Conservation (phyloP, 2,888 invertebrate species). For the Ormyrus labotus region DNA sequence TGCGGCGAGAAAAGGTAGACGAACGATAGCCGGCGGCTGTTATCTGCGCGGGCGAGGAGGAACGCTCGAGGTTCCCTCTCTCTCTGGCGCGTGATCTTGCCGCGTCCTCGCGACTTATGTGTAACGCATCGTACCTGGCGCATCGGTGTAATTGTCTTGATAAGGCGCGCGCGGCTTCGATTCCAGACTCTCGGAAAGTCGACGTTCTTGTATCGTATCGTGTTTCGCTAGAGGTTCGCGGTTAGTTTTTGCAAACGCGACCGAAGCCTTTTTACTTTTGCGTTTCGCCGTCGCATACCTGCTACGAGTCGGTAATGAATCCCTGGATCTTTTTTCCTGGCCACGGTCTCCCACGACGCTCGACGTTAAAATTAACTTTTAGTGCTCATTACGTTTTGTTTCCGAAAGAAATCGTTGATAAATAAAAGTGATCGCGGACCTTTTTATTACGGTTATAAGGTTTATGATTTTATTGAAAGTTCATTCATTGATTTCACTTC, state of each 20-base stretch:
- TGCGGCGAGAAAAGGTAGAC: conserved; percentile 63
- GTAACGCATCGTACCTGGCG: too few relatives aligned
- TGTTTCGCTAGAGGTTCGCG: too few relatives aligned
- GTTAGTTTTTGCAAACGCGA: background rate
- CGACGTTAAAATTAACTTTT: conserved; percentile 20
- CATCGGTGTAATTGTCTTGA: too few relatives aligned
- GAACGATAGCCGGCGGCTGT: conserved; percentile 65
- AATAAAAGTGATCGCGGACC: too few relatives aligned
- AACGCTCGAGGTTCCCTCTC: conserved; percentile 1
- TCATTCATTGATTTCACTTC: background rate
- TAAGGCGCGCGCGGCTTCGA: too few relatives aligned
- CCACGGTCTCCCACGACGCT: background rate
- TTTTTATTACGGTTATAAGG: background rate
- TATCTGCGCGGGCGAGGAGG: conserved; percentile 61
- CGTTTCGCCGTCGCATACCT: background rate
- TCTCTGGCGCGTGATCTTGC: background rate
- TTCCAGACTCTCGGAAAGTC: too few relatives aligned
- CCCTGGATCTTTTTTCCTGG: conserved; percentile 26
- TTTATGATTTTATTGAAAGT: background rate
- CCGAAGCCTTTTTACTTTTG: conserved; percentile 4
- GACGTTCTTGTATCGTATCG: too few relatives aligned
- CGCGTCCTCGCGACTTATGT: too few relatives aligned
- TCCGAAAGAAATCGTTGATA: too few relatives aligned
- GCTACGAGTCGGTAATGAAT: conserved; percentile 19
- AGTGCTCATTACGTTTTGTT: background rate